Base-by-base conservation (phyloP, 2,113 vertebrate species). In the Caranx ignobilis region DNA sequence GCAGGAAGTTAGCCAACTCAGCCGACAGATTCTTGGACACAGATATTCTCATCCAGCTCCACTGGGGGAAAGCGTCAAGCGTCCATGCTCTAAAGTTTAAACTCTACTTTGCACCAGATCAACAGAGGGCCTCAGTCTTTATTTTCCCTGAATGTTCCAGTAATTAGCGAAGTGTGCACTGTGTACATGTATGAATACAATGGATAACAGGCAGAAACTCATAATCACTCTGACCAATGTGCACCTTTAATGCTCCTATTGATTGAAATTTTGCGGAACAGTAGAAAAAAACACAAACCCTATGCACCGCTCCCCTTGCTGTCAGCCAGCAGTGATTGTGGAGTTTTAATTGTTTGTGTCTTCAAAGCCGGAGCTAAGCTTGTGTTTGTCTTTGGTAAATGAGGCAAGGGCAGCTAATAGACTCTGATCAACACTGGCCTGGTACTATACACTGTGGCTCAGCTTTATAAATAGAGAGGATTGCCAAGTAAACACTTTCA, bases 351-450 rank as follows among this genome's bases (percentile, higher is more conserved):
- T 88, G 88, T 84, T 85, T 79, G 75, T 18, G 11, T 75, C 77
- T 81, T 92, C 66, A 80, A 88, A 90, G 80, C 59, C 1, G 18
- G 21, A 75, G 81, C 77, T 86, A 68, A 85, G 83, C 88, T 55
- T 5, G 2, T 87, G 85, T 94, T 93, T 87, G 87, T 82, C 84
- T 91, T 85, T 86, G 81, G 83, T 88, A 90, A 89, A 91, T 86
- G 86, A 85, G 78, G 87, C 83, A 68, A 75, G 68, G 79, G 57
- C 81, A 77, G 75, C 74, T 87, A 88, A 88, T 87, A 86, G 83
- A 87, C 80, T 77, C 80, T 69, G 77, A 90, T 87, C 83, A 77
- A 71, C 85, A 61, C 35, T 7, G n/a, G 74, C 75, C 67, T 31
- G 77, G 78, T 71, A 70, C 63, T 70, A 84, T 75, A 74, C 86